Evolutionary conservation across 2,113 vertebrate species (phyloP), one percentile per base, ranked within the genome.

Genomic region (Columba livia): DNA sequence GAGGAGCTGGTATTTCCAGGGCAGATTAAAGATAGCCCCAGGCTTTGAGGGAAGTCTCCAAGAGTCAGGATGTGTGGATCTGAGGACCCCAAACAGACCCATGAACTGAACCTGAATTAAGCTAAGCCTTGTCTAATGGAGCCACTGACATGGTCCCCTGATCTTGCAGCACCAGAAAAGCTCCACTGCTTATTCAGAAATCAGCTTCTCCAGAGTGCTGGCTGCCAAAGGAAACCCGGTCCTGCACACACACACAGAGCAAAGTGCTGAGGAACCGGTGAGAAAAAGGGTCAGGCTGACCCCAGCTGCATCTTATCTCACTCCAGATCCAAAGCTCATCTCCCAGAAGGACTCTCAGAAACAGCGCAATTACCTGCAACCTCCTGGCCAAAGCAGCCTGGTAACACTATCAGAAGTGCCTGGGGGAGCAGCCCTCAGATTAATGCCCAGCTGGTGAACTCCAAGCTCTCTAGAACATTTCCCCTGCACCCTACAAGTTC

Each of bases 1-100:
- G 96, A 94, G 95, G 96, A 92, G 84, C 84, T 1, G 17, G 2
- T 21, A 44, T 48, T 96, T 90, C 90, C 94, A 94, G 73, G 34
- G 72, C 34, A 89, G 96, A 93, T 89, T 60, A 67, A 67, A 97
- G 89, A 97, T 86, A 97, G 29, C 29, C 12, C 15, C 0, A 6
- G 48, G 65, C 65, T 86, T 56, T 70, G 77, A 88, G 23, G 72
- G 72, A 88, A 82, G 8, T 51, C 82, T 19, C 24, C 3, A 2
- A 12, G 82, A 77, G 72, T 10, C 91, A 81, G 89, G 89, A 96
- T 78, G 71, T 31, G 40, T 2, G 21, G 24, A 85, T 38, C 31
- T 79, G 58, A 82, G 56, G 67, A 72, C 34, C 42, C 64, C 66
- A 78, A 95, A 77, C 64, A 90, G 47, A 64, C 36, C 57, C 75